Evolutionary conservation across 1,140 invertebrate species (phyloP).

Genomic region (Brachionus manjavacas): DNA sequence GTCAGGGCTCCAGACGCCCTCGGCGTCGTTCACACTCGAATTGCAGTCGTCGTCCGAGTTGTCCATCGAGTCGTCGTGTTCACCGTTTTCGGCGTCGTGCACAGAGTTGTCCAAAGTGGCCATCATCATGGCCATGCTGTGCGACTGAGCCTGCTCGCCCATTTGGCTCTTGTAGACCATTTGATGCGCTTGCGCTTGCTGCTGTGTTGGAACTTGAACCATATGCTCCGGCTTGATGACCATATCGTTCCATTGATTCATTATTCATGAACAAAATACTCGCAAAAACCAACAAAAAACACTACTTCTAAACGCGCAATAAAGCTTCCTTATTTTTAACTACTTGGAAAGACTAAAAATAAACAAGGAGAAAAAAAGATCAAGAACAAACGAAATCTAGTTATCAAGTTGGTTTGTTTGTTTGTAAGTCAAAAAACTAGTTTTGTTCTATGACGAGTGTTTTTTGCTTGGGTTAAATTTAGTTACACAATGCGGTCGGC

Average conservation of each 20-base stretch:
- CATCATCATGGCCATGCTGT: conserved; percentile 23
- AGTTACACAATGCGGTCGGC: neutral
- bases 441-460: neutral
- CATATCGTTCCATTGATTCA: conserved; percentile 33
- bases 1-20: conserved; percentile 98
- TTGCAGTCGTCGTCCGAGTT: conserved; percentile 61
- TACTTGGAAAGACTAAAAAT: neutral
- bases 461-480: conserved; percentile 26
- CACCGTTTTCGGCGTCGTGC: neutral
- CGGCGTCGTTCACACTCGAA: conserved; percentile 81
- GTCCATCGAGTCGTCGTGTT: conserved; percentile 16
- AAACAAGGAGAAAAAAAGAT: neutral
- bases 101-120: neutral
- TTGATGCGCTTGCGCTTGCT: neutral
- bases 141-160: neutral
- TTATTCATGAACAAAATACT: conserved; percentile 6
- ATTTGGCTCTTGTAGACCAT: neutral
- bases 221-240: conserved; percentile 4
- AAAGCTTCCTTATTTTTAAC: neutral
- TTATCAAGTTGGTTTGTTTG: conserved; percentile 31
- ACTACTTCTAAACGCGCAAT: neutral
- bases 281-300: neutral
- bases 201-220: neutral
- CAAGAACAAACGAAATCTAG: neutral
- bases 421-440: conserved; percentile 16